phyloP scores from a whole-genome alignment of 2,797 vertebrate genomes.

The Synaphobranchus kaupii region DNA sequence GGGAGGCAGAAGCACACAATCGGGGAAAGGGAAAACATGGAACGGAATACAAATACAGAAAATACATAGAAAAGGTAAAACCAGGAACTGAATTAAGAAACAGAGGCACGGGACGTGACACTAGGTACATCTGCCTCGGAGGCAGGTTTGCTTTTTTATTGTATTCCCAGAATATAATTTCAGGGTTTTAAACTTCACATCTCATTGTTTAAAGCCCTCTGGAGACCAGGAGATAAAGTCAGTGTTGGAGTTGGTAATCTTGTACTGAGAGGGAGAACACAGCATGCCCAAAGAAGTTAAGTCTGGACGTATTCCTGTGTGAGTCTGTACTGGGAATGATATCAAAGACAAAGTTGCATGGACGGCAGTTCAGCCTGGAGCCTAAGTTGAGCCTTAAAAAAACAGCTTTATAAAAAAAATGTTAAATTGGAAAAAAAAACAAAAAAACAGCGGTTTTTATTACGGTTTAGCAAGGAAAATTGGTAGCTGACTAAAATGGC shows the following conservation, averaged over 20 bases:
- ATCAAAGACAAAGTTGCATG: conserved; percentile 72
- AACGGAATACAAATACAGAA: no score
- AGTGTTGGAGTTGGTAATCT: conserved; percentile 54
- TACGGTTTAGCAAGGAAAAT: conserved; percentile 40
- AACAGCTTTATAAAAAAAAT: conserved; percentile 31
- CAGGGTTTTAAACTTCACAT: conserved; percentile 57
- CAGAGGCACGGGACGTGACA: no score
- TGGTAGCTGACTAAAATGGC: conserved; percentile 54
- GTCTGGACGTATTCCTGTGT: conserved; percentile 59
- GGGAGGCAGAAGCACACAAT: no score
- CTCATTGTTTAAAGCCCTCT: conserved; percentile 40
- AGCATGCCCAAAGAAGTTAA: conserved; percentile 69
- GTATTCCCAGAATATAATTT: conserved; percentile 46
- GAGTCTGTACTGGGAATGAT: conserved; percentile 64
- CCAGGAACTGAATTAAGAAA: no score
- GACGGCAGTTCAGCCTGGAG: conserved; percentile 70
- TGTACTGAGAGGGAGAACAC: conserved; percentile 57
- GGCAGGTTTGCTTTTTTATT: conserved; percentile 34
- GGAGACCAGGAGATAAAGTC: conserved; percentile 36
- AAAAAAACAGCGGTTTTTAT: conserved; percentile 14
- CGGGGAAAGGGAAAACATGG: no score
- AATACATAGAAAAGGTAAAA: no score
- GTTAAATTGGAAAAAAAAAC: conserved; percentile 7
- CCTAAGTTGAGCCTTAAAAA: conserved; percentile 70
- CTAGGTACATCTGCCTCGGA: conserved; percentile 61